phyloP scores from a whole-genome alignment of 2,113 vertebrate species.

The Lagenorhynchus albirostris region DNA sequence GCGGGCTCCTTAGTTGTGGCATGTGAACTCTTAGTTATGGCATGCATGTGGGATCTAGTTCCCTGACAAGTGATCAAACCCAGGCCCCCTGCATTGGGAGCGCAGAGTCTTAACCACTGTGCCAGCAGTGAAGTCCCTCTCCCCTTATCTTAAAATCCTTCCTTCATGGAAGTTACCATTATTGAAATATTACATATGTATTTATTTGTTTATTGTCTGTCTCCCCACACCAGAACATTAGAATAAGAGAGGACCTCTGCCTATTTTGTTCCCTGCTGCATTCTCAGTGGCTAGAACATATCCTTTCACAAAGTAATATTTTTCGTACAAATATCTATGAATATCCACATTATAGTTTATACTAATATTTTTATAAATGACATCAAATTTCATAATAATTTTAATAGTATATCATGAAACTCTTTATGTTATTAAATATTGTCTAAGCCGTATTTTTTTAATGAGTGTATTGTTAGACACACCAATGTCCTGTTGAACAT shows the following conservation, averaged over 20 bases:
- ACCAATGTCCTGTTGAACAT: neutral
- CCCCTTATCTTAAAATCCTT: neutral
- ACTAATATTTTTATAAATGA: neutral
- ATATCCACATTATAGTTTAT: neutral
- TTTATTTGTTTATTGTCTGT: neutral
- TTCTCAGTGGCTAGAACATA: neutral
- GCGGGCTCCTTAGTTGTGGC: too few species aligned
- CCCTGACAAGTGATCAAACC: too few species aligned
- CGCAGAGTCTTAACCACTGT: too few species aligned
- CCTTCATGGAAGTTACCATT: neutral
- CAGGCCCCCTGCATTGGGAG: too few species aligned
- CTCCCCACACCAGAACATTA: neutral
- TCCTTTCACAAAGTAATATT: neutral
- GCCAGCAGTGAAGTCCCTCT: neutral
- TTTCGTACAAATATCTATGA: neutral
- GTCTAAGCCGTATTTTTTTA: neutral
- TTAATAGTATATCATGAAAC: neutral
- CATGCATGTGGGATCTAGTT: too few species aligned
- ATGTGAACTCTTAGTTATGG: too few species aligned
- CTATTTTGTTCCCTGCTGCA: neutral
- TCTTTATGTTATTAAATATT: conserved; percentile 2
- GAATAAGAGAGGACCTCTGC: neutral
- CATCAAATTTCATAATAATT: neutral
- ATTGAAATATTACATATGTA: neutral
- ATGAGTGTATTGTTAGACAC: neutral